Evolutionary conservation across 2,113 vertebrate species (phyloP), one percentile per base, ranked within the genome.

Genomic region (Ictidomys tridecemlineatus): DNA sequence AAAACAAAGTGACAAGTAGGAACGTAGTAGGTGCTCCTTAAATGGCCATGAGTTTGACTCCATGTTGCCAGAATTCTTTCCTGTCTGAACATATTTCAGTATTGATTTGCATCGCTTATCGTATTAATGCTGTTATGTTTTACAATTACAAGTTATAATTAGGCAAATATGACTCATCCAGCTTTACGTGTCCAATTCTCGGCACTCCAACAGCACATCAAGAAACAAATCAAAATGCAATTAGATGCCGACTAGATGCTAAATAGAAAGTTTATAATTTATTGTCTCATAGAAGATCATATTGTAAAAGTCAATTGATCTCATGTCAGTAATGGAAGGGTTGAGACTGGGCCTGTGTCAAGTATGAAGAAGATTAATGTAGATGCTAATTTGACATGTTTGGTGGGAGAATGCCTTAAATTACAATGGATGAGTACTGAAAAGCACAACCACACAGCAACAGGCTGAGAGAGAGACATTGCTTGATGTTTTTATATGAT

Each of bases 161-260:
- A 97, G 95, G 65, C 96, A 95, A 95, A 95, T 96, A 97, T 97
- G 97, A 97, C 92, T 98, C 97, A 97, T 91, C 91, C 13, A 9
- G 51, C 95, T 95, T 96, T 69, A 63, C 89, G 61, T 91, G 97
- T 95, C 95, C 96, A 96, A 96, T 85, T 97, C 97, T 97, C 77
- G 96, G 88, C 96, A 96, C 90, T 95, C 95, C 42, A 61, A 86
- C 83, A 48, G 32, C 93, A 48, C 74, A 92, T 58, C 90, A 94
- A 96, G 96, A 97, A 97, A 98, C 97, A 97, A 98, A 98, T 98
- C 97, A 96, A 96, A 97, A 98, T 96, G 95, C 90, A 96, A 78
- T 96, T 98, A 96, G 96, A 97, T 84, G 51, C 80, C 58, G 89
- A 82, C 94, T 80, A 37, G 86, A 96, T 96, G 79, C 97, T 97